These are phyloP conservation scores for Rhinoraja longicauda DNA, from an alignment of 2,797 vertebrate species.

Conservation along the genomic window DNA sequence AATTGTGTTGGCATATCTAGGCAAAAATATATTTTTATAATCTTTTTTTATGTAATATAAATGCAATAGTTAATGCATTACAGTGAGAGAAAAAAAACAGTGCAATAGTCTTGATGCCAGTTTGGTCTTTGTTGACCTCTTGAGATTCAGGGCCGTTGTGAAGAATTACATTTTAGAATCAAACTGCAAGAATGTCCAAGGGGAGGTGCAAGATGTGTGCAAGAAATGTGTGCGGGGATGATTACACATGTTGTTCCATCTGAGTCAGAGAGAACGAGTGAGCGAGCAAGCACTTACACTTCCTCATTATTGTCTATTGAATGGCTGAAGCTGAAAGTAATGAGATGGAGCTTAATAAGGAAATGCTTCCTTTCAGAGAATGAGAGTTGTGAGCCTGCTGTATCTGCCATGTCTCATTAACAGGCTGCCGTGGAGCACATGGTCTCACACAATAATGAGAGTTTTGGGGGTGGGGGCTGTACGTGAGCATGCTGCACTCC, in stretches of 20 bases:
- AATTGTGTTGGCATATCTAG: neutral
- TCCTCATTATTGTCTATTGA: constrained; percentile 39
- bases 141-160: constrained; percentile 8
- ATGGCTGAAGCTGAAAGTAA: constrained; percentile 39
- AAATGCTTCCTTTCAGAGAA: constrained; percentile 39
- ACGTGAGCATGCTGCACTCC: constrained; percentile 26
- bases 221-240: constrained; percentile 27
- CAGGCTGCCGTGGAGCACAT: constrained; percentile 35
- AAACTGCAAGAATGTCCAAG: constrained; percentile 28
- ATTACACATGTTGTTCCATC: constrained; percentile 37
- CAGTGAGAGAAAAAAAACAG: neutral
- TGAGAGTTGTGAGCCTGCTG: constrained; percentile 39
- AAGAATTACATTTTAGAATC: constrained; percentile 29
- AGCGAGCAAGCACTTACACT: constrained; percentile 31
- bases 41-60: neutral
- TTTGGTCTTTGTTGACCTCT: constrained; percentile 32
- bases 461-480: constrained; percentile 26
- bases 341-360: constrained; percentile 39
- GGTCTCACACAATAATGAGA: constrained; percentile 35
- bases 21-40: neutral
- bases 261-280: constrained; percentile 24
- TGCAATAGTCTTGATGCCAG: constrained; percentile 15
- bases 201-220: constrained; percentile 31
- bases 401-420: constrained; percentile 39
- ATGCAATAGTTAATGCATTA: neutral